phyloP scores from a whole-genome alignment of 1,140 invertebrate species.

The Drosophila lacteicornis region DNA sequence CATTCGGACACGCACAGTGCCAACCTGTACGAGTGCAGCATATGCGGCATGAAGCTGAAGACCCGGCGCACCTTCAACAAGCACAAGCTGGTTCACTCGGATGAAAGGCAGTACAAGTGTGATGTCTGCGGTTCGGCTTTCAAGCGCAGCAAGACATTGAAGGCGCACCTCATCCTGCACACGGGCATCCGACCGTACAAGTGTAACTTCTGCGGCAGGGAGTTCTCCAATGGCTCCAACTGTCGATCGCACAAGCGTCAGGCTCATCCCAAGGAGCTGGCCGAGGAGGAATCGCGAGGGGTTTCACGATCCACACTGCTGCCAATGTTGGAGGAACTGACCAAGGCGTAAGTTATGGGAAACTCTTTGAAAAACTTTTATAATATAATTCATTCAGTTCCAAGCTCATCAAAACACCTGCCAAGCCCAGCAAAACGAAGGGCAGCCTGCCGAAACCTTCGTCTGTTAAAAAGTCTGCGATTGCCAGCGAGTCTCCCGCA shows the following conservation, averaged over 20 bases:
- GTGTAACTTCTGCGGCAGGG: slow-evolving; percentile 85
- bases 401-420: slow-evolving; percentile 63
- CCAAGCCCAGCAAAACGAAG: slow-evolving; percentile 38
- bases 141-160: slow-evolving; percentile 83
- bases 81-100: slow-evolving; percentile 85
- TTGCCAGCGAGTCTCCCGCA: slow-evolving; percentile 2
- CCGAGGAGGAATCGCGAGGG: slow-evolving; percentile 76
- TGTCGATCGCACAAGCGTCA: slow-evolving; percentile 86
- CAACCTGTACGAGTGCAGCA: slow-evolving; percentile 84
- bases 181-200: slow-evolving; percentile 85
- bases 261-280: slow-evolving; percentile 85
- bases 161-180: slow-evolving; percentile 85
- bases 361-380: no score
- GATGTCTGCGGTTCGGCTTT: slow-evolving; percentile 80
- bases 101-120: slow-evolving; percentile 85
- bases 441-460: slow-evolving; percentile 8
- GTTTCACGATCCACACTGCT: slow-evolving; percentile 60
- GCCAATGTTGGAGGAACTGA: slow-evolving; percentile 76
- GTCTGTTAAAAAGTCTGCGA: slow-evolving; percentile 4
- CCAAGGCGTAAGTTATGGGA: slow-evolving; percentile 63
- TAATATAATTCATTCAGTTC: no score
- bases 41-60: slow-evolving; percentile 85
- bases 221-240: slow-evolving; percentile 86
- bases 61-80: slow-evolving; percentile 85
- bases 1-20: slow-evolving; percentile 85